phyloP scores from a whole-genome alignment of 2,113 vertebrate genomes.

The Turnix velox region DNA sequence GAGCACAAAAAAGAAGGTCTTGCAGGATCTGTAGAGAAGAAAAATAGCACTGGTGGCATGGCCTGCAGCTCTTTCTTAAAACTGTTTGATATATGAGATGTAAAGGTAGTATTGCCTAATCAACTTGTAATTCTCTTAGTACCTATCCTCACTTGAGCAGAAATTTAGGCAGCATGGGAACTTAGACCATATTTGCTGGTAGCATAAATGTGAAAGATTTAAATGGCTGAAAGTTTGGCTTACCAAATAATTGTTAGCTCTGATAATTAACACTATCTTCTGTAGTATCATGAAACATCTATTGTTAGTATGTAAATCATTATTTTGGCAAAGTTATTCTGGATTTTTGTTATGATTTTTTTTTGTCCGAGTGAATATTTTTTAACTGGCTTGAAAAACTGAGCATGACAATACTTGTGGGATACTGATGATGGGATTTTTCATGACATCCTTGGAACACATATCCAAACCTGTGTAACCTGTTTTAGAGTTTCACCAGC shows the following conservation, averaged over 20 bases:
- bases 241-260: not conserved
- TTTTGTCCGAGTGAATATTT: not conserved
- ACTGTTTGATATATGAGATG: conserved; percentile 9
- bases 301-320: not conserved
- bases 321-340: not conserved
- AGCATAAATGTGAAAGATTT: not conserved
- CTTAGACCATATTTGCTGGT: not conserved
- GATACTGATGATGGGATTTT: not conserved
- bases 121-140: not conserved
- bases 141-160: not conserved
- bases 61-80: conserved; percentile 14
- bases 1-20: not conserved
- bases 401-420: not conserved
- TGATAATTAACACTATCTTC: not conserved
- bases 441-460: not conserved
- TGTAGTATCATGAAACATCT: not conserved
- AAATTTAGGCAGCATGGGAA: not conserved
- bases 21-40: not conserved
- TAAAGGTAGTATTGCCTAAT: not conserved
- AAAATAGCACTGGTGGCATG: not conserved
- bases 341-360: not conserved
- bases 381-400: not conserved
- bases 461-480: not conserved
- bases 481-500: not conserved
- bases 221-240: not conserved